Base-by-base conservation (phyloP, 23 tunicate species). In the Trididemnum nubilum region DNA sequence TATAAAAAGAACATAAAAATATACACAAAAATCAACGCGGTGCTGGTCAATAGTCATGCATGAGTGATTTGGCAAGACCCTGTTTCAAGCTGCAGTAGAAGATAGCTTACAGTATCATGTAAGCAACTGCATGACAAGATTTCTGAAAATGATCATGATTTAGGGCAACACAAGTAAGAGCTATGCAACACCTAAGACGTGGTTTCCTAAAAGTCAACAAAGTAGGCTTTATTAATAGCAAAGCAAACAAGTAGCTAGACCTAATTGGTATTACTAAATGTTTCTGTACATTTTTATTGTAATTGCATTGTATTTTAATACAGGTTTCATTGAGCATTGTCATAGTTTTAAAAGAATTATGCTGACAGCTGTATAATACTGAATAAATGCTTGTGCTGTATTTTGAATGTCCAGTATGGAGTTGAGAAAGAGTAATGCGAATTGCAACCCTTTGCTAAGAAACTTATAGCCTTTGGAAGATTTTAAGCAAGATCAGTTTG, bases 401-500 rank as follows among this genome's bases (percentile, higher is more conserved):
- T 32, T 69, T 69, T 5, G 4, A 15, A 28, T 32, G 5, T 32
- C 7, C 36, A 32, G 29, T 5, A 69, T 69, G 74, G 74, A 69
- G 74, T 37, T 69, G 37, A 3, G 38, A n/a, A 69, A 69, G 74
- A 69, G 74, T 69, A 33, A 69, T 28, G 32, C 39, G 37, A 7
- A 33, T 12, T 69, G 12, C 22, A 12, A 37, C 29, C 9, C n/a
- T 28, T 69, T 28, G 74, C 74, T 69, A 4, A 37, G 7, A 32
- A 69, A 69, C 32, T 4, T 69, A n/a, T 37, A 69, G 38, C 74
- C 74, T 30, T 69, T 69, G 26, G 7, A 73, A 73, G 9, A 39
- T 73, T 73, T 73, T 31, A 73, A 73, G 58, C 58, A 15, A 38
- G 78, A 58, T 18, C 57, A 73, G 58, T 73, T 73, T 73, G 78